Evolutionary conservation across 2,888 invertebrate genomes (phyloP), one percentile per base, ranked within the genome.

Genomic region (Bombylius discolor): DNA sequence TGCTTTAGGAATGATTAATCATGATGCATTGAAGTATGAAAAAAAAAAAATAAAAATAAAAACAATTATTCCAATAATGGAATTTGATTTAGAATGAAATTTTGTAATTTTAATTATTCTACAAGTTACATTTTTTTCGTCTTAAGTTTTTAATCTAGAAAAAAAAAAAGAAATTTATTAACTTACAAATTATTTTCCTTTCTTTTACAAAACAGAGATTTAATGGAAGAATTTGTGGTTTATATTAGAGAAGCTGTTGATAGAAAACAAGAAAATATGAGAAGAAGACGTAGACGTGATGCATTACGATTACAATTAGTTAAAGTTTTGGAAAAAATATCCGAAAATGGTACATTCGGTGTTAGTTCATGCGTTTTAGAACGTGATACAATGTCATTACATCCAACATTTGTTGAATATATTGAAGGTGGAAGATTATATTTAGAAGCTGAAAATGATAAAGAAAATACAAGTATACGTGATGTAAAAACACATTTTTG

Each of bases 231-330:
- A 75, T 73, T 99, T 55, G 83, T 90, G 8, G 83, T 89, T 1
- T 86, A 92, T 62, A 84, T 99, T 57, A 84, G 96, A 23, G 99
- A 99, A 72, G 95, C 97, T 0, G 89, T 95, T 31, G 98, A 99
- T 71, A 82, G 93, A 51, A 98, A 97, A 70, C 96, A 97, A 74
- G 98, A 98, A 71, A 99, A 97, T 70, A 89, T 97, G 80, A 80
- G 97, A 55, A 78, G 98, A 47, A 79, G 96, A 47, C 78, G 94
- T 55, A 81, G 97, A 46, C 82, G 96, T 55, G 99, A 99, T 72
- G 89, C 94, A 12, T 76, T 99, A 52, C 79, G 99, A 48, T 78
- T 98, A 47, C 92, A 97, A 66, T 78, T 99, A 61, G 90, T 95
- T 59, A 84, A 89, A 66, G 87, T 98, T 63, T 78, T 99, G 63